Evolutionary conservation across 2,888 invertebrate genomes (phyloP).

Genomic region (Crepidodera aurea): DNA sequence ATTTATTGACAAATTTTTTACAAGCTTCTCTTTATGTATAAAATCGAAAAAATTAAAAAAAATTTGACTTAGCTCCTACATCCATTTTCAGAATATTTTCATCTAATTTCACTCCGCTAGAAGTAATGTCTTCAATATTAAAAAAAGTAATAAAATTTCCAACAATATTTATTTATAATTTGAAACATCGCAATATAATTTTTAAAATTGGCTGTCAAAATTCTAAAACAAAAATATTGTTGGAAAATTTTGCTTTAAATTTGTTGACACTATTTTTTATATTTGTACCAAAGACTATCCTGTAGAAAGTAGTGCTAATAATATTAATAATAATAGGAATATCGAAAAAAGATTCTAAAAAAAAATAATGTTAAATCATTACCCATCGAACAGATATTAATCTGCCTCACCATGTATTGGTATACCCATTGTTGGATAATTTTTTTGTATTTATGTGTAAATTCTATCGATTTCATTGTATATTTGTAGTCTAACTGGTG

Average conservation of each 20-base stretch:
- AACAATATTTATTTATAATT: neutral
- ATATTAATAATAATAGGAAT: neutral
- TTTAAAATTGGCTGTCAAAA: too few species aligned
- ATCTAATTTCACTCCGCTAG: too few species aligned
- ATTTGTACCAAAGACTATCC: constrained; percentile 7
- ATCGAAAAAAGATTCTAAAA: neutral
- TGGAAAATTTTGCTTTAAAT: neutral
- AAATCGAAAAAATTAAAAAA: too few species aligned
- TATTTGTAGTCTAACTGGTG: constrained; percentile 62
- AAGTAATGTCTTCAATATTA: too few species aligned
- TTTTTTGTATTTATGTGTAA: constrained; percentile 54
- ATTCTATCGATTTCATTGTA: constrained; percentile 52
- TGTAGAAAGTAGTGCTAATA: neutral
- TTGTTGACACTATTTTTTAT: neutral
- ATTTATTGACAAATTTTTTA: too few species aligned
- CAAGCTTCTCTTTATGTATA: too few species aligned
- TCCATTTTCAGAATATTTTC: too few species aligned
- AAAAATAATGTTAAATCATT: neutral
- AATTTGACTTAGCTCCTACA: too few species aligned
- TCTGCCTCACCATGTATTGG: constrained; percentile 24
- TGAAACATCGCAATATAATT: too few species aligned
- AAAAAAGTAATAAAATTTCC: neutral
- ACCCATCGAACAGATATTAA: neutral
- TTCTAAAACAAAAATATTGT: too few species aligned
- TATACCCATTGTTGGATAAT: constrained; percentile 37